Percentiles rank a stretch among this genome's conserved stretches.
Conservation (phyloP, 2,888 invertebrate species). For the Drosophila nigricruria region DNA sequence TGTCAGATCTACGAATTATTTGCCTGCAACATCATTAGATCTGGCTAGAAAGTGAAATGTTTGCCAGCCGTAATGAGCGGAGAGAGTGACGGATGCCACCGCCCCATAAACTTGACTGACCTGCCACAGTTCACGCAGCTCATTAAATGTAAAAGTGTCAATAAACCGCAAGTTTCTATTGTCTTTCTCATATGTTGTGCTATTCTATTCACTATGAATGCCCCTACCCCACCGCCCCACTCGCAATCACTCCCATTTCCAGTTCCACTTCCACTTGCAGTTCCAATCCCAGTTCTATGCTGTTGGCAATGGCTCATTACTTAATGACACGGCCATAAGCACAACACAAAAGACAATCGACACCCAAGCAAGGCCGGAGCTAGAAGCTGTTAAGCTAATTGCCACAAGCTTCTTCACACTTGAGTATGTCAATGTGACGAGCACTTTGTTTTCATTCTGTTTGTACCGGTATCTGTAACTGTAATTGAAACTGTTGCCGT, state of each 20-base stretch:
- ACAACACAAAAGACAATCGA: conserved; percentile 62
- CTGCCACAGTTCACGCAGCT: conserved; percentile 55
- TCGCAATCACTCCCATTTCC: not conserved
- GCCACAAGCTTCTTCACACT: conserved; percentile 68
- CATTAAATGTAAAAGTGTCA: conserved; percentile 77
- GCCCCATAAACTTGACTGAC: conserved; percentile 54
- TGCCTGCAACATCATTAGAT: conserved; percentile 20
- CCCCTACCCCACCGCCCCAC: conserved; percentile 1
- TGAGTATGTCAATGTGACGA: conserved; percentile 77
- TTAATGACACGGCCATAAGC: conserved; percentile 70
- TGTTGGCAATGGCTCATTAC: conserved; percentile 79
- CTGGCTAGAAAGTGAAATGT: conserved; percentile 41
- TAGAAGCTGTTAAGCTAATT: conserved; percentile 82
- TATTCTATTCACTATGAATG: conserved; percentile 15
- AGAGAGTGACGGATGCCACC: conserved; percentile 38
- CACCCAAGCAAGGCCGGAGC: conserved; percentile 50
- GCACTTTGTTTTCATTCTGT: conserved; percentile 41
- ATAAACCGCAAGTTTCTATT: conserved; percentile 64
- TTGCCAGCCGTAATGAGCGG: conserved; percentile 17
- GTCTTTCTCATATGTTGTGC: conserved; percentile 37
- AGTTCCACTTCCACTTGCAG: not conserved
- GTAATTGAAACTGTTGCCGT: conserved; percentile 52
- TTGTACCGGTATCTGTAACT: conserved; percentile 35
- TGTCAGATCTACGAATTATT: conserved; percentile 13
- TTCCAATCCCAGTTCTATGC: conserved; percentile 18